Evolutionary conservation across 2,797 vertebrate genomes (phyloP).

Genomic region (Prionace glauca): DNA sequence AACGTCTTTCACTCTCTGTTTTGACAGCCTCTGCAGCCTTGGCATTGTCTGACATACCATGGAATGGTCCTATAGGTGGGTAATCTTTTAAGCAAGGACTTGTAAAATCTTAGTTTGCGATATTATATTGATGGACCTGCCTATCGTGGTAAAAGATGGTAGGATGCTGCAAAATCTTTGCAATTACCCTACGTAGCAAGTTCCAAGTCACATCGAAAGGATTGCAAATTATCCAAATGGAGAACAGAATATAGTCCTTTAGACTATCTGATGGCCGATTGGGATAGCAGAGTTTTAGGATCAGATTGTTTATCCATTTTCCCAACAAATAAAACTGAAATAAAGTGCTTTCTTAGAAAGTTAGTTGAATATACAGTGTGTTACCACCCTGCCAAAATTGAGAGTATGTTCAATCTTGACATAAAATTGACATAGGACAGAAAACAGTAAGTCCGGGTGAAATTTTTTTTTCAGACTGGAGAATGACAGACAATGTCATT

Average conservation of each 20-base stretch:
- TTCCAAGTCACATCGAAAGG: background rate
- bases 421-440: background rate
- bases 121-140: background rate
- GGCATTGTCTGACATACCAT: conserved; percentile 90
- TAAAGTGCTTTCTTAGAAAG: background rate
- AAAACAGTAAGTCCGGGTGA: background rate
- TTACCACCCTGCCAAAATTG: background rate
- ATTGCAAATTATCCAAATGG: background rate
- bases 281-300: background rate
- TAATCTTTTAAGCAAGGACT: conserved; percentile 27
- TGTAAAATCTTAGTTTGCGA: background rate
- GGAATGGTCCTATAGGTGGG: conserved; percentile 91
- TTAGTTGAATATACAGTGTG: too few species aligned
- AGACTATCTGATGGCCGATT: background rate
- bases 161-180: background rate
- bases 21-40: conserved; percentile 84
- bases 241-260: background rate
- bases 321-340: background rate
- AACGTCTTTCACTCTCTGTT: conserved; percentile 36
- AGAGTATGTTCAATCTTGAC: too few species aligned
- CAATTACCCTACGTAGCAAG: background rate
- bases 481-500: too few species aligned
- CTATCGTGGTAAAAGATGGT: background rate
- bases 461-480: too few species aligned
- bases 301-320: background rate